Evolutionary conservation across 2,888 invertebrate species (phyloP), one percentile per base, ranked within the genome.

Genomic region (Chrysolina americana): DNA sequence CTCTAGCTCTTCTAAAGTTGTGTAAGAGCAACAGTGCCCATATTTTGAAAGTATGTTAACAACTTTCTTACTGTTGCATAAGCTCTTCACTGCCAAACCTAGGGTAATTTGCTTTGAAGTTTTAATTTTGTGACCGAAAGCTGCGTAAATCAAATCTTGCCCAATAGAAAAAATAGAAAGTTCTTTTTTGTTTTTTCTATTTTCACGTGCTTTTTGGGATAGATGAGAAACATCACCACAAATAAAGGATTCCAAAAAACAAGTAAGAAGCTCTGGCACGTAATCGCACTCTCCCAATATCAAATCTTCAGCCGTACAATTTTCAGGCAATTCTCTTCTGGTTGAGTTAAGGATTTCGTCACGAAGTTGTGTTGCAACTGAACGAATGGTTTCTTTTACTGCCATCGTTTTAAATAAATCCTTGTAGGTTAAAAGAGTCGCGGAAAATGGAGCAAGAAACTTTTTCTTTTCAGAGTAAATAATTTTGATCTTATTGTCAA

Each of bases 401-500:
- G 28, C 28, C 28, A 28, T 28, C 28, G 28, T 28, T 28, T 28
- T 28, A 28, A 28, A 28, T 28, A 28, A 28, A 28, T 28, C 28
- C 28, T 28, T 28, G 28, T 28, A 28, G 28, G 28, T 28, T 28
- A 28, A 28, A 28, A 28, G 28, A 28, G 28, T 28, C 2, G 28
- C 28, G 28, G 28, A 28, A 28, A 28, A 28, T 28, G 28, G 28
- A 28, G 5, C 28, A 28, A 28, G 28, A 28, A 28, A 77, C 15
- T 44, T 69, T 65, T 73, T 48, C n/a, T 70, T 70, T 70, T 69
- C 69, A 65, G 56, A 69, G 65, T 79, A 80, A 81, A 82, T 80
- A 75, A 82, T 82, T 74, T 79, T 53, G 41, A 81, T 80, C 73
- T 76, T 81, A 9, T 78, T 73, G 76, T 79, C 78, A 81, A 81